Conservation (phyloP, 92 coral and sea anemone species). For the Siderastrea siderea region DNA sequence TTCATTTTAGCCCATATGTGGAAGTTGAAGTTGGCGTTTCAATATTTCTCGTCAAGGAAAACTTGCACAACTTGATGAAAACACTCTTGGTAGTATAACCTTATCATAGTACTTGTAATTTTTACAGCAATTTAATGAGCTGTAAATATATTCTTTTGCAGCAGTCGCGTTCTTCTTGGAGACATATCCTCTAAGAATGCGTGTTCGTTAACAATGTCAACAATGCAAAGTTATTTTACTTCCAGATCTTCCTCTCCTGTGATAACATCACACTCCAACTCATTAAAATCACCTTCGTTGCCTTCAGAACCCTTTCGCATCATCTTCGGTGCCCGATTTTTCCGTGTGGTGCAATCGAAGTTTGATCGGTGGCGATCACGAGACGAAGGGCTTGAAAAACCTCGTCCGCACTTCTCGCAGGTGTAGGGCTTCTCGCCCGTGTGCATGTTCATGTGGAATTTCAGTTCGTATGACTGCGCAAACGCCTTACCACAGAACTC, state of each 20-base stretch:
- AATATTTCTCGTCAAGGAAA: not conserved
- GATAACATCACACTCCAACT: not conserved
- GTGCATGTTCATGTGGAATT: conserved; percentile 99
- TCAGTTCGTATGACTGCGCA: conserved; percentile 98
- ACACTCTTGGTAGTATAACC: not conserved
- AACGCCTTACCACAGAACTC: conserved; percentile 99
- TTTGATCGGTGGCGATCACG: conserved; percentile 99
- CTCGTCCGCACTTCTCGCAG: conserved; percentile 97
- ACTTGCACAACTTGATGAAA: not conserved
- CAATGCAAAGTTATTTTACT: not conserved
- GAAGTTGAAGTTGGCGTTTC: not conserved
- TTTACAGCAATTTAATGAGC: no score
- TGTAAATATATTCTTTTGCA: no score
- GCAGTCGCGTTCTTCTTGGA: no score
- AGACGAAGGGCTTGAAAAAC: conserved; percentile 98
- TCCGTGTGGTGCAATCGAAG: conserved; percentile 97
- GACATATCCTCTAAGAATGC: no score
- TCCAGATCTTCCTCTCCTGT: conserved; percentile 23
- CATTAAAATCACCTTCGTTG: conserved; percentile 46
- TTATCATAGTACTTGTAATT: no score
- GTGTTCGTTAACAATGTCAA: no score
- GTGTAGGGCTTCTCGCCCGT: conserved; percentile 98
- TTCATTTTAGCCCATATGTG: not conserved
- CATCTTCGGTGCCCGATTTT: conserved; percentile 92
- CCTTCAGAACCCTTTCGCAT: conserved; percentile 78